Conservation (phyloP, 2,797 vertebrate species). For the Lepus oiostolus region DNA sequence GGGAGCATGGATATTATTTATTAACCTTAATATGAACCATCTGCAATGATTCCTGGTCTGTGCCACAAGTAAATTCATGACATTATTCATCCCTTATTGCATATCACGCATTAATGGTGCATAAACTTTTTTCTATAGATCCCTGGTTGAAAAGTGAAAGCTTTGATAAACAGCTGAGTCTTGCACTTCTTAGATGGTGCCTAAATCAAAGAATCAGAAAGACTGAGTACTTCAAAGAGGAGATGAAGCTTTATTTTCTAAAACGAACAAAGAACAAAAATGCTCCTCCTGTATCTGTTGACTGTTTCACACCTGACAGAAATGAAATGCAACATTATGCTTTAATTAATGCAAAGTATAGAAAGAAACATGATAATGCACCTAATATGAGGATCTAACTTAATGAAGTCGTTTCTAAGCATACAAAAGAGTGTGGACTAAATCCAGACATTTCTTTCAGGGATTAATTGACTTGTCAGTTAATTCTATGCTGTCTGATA, state of each 20-base stretch:
- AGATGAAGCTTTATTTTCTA: conserved; percentile 17
- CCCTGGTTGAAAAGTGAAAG: conserved; percentile 35
- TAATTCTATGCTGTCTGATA: background rate
- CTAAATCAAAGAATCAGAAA: conserved; percentile 44
- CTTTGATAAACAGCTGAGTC: conserved; percentile 41
- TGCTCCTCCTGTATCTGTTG: background rate
- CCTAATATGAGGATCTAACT: background rate
- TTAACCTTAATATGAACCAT: background rate
- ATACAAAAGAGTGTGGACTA: background rate
- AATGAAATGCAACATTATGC: conserved; percentile 12
- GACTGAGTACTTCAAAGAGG: conserved; percentile 45
- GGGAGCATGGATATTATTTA: background rate
- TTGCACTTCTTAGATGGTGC: background rate
- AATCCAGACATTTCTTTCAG: conserved; percentile 16
- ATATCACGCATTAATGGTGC: background rate
- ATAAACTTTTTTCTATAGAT: conserved; percentile 1
- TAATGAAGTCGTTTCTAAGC: conserved; percentile 1
- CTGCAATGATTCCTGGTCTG: background rate
- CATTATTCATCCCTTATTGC: conserved; percentile 1
- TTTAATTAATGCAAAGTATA: conserved; percentile 44
- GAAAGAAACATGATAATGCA: background rate
- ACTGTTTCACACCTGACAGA: background rate
- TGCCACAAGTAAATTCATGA: background rate
- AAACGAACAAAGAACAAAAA: conserved; percentile 3
- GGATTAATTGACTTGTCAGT: background rate